These are phyloP conservation scores for Archips xylosteana DNA, from an alignment of 2,888 invertebrate genomes.

Conservation along the genomic window DNA sequence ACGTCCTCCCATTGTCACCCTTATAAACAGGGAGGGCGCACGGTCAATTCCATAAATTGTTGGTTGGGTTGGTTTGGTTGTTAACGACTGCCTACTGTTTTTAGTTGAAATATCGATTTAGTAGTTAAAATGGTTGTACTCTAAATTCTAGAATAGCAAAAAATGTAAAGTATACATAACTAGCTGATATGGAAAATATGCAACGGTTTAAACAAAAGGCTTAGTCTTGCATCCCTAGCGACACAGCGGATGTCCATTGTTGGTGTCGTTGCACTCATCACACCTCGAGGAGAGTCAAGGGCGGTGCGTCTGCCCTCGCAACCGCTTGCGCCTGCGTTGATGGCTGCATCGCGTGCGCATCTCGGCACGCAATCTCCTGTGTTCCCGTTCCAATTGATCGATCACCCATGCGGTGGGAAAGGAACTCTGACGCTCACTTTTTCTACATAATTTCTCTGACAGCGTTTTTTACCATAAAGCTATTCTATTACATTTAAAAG, in stretches of 20 bases:
- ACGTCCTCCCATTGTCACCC: too few relatives aligned
- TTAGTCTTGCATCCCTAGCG: conserved; percentile 1
- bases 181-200: not conserved
- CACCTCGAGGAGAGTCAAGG: conserved; percentile 72
- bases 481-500: not conserved
- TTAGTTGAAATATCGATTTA: too few relatives aligned
- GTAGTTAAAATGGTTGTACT: too few relatives aligned
- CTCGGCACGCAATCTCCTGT: conserved; percentile 60
- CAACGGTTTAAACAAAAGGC: not conserved
- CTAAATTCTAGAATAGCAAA: not conserved
- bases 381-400: conserved; percentile 48
- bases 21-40: too few relatives aligned
- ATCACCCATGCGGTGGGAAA: conserved; percentile 46
- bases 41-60: not conserved
- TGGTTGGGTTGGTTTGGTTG: too few relatives aligned
- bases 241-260: conserved; percentile 37
- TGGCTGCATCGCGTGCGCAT: conserved; percentile 61
- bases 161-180: not conserved
- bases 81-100: too few relatives aligned
- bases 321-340: conserved; percentile 47
- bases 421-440: conserved; percentile 28
- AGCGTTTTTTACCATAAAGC: not conserved
- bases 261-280: conserved; percentile 68
- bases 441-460: conserved; percentile 1
- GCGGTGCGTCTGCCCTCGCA: conserved; percentile 50